Evolutionary conservation across 2,888 invertebrate genomes (phyloP).

Genomic region (Teleiodes luculella): DNA sequence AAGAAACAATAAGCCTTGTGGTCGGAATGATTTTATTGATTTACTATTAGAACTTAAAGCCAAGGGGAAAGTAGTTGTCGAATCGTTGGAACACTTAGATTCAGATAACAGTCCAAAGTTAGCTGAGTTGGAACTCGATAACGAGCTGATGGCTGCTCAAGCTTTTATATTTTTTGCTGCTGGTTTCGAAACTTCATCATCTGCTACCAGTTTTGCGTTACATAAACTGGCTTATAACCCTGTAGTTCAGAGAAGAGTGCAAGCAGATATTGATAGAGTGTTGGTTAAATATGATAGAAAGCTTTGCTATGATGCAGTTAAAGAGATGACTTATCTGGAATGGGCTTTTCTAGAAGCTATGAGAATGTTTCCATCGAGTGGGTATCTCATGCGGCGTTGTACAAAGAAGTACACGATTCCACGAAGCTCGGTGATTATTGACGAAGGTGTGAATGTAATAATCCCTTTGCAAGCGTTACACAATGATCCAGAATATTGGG

Average conservation of each 20-base stretch:
- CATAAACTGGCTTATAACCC: conserved; percentile 27
- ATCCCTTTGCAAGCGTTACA: conserved; percentile 20
- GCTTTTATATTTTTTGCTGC: conserved; percentile 26
- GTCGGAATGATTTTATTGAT: conserved; percentile 33
- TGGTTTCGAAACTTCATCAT: conserved; percentile 39
- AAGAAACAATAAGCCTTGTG: conserved; percentile 27
- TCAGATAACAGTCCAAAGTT: not conserved
- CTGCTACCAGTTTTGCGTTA: conserved; percentile 30
- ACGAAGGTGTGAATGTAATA: conserved; percentile 22
- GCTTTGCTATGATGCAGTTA: conserved; percentile 15
- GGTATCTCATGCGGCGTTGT: conserved; percentile 23
- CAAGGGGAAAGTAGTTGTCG: not conserved
- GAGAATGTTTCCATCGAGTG: conserved; percentile 23
- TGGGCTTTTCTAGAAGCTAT: conserved; percentile 1
- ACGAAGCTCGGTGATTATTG: conserved; percentile 23
- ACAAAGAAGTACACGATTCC: conserved; percentile 26
- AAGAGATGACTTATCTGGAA: conserved; percentile 14
- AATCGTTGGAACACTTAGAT: not conserved
- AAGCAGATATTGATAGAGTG: conserved; percentile 17
- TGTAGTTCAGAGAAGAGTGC: conserved; percentile 12
- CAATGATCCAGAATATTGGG: conserved; percentile 21
- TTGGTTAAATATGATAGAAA: conserved; percentile 10
- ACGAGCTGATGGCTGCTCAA: conserved; percentile 7
- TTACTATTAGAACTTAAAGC: conserved; percentile 12
- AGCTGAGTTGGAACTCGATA: not conserved